Evolutionary conservation across 2,888 invertebrate species (phyloP).

Genomic region (Tryphoninae sp.): DNA sequence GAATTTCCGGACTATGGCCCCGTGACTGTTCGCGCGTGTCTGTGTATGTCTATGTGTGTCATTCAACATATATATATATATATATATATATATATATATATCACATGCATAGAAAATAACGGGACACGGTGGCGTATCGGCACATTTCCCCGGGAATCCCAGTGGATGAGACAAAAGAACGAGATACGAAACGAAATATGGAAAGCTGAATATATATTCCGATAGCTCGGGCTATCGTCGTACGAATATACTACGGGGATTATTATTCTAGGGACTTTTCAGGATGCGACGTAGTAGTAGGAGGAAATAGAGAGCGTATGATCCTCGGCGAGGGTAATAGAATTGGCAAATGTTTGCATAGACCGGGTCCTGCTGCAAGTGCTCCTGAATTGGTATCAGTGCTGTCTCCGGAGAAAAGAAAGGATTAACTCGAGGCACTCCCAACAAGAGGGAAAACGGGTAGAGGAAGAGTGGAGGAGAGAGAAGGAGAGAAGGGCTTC

Average conservation of each 20-base stretch:
- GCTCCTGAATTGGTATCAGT: constrained; percentile 6
- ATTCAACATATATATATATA: background rate
- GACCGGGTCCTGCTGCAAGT: background rate
- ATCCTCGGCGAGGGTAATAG: background rate
- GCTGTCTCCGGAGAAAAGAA: background rate
- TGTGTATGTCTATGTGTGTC: background rate
- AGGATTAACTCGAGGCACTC: constrained; percentile 10
- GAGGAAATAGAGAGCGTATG: background rate
- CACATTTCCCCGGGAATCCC: constrained; percentile 23
- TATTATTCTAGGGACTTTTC: constrained; percentile 15
- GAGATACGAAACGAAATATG: constrained; percentile 30
- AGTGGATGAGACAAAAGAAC: constrained; percentile 44
- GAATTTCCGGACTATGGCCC: constrained; percentile 40
- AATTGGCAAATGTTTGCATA: background rate
- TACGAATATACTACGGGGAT: constrained; percentile 6
- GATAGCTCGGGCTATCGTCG: constrained; percentile 3
- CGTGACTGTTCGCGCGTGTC: constrained; percentile 12
- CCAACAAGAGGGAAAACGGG: background rate
- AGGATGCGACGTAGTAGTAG: background rate
- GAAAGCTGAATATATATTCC: constrained; percentile 21
- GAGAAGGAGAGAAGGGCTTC: constrained; percentile 12
- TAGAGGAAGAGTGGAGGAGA: background rate
- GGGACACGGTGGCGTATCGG: constrained; percentile 16
- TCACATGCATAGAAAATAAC: constrained; percentile 30
- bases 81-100: background rate